Evolutionary conservation across 2,888 invertebrate species (phyloP), one percentile per base, ranked within the genome.

Genomic region (Pocota personata): DNA sequence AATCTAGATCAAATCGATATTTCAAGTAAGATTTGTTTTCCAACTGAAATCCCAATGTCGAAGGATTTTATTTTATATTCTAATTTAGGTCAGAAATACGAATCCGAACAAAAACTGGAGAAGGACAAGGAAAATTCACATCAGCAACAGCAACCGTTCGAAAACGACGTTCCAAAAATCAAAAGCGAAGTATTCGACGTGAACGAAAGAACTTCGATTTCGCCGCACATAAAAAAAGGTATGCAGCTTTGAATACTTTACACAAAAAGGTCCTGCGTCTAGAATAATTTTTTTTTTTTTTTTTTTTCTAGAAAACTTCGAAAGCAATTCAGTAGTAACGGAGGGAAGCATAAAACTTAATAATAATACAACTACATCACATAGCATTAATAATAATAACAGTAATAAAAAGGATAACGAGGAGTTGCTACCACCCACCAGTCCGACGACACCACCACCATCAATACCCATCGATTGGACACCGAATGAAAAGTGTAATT

Each of bases 401-500:
- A 89, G 88, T 87, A 88, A 87, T 87, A 88, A 87, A 93, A 93
- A 93, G 92, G 93, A 92, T 88, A 93, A 93, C 88, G 87, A 69
- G 92, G 92, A 66, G 6, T 19, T 35, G 43, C 27, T 57, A 91
- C 50, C 89, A 89, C 89, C 89, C 88, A 88, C 89, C 88, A 88
- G 90, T 88, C 75, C 87, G 87, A 79, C 87, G 87, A 79, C 87
- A 87, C 88, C 89, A 90, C 89, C 90, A 89, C 89, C 90, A 88
- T 88, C 89, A 87, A 90, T 90, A 88, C 94, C 94, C 62, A 92
- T 94, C 91, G 97, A 97, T 92, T 97, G 97, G 97, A 95, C 95
- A 92, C 97, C 97, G 89, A 94, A 95, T 92, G 95, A 95, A 92
- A 96, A 96, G 94, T 97, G 97, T 93, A 95, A 96, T 94, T 96